These are phyloP conservation scores for Sterrhoptilus dennistouni DNA, from an alignment of 2,113 vertebrate species.

Conservation along the genomic window DNA sequence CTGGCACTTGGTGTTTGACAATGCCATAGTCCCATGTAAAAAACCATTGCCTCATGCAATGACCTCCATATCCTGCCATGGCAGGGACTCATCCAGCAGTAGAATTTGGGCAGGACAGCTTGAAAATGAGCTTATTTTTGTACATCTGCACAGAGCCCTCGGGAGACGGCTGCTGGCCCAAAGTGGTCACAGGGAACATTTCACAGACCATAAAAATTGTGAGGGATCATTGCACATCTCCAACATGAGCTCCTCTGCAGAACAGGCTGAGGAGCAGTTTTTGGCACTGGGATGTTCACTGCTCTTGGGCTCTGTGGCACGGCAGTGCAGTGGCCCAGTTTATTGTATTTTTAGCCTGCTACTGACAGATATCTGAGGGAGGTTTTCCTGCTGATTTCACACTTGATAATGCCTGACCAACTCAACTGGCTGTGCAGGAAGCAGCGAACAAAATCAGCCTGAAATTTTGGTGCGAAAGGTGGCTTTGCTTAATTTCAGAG, in stretches of 20 bases:
- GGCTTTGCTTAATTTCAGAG: neutral
- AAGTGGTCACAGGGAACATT: neutral
- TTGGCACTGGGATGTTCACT: neutral
- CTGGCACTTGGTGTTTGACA: neutral
- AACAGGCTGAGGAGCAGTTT: neutral
- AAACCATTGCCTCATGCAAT: neutral
- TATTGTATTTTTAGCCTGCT: neutral
- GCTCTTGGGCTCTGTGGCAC: neutral
- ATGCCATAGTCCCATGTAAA: neutral
- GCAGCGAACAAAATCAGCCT: neutral
- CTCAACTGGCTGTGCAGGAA: neutral
- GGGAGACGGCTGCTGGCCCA: rapidly evolving
- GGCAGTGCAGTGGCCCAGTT: neutral
- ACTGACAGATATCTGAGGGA: neutral
- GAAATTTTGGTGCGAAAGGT: neutral
- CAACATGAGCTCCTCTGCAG: neutral
- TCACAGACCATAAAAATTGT: neutral
- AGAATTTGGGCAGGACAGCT: neutral
- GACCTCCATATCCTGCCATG: rapidly evolving
- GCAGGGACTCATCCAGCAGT: neutral
- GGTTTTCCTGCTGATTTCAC: neutral
- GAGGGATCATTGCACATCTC: neutral
- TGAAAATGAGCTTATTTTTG: neutral
- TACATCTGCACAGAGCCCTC: neutral
- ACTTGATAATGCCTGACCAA: neutral